Percentiles rank a stretch among this genome's conserved stretches.
Evolutionary conservation across 2,888 invertebrate genomes (phyloP).

Genomic region (Tiliacea aurago): DNA sequence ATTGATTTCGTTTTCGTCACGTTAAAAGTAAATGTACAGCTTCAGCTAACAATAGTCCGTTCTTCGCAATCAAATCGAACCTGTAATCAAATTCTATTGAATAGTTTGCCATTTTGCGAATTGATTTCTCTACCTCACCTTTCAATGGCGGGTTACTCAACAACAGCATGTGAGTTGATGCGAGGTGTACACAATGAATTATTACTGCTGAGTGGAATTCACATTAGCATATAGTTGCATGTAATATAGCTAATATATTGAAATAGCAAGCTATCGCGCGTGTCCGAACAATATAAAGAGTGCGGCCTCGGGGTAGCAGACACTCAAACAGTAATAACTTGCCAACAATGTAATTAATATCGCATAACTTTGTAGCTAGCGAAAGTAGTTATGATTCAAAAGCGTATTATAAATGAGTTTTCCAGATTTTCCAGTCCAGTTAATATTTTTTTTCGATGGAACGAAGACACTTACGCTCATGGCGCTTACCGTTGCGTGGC

Average conservation of each 20-base stretch:
- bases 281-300: conserved; percentile 61
- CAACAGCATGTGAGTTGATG: conserved; percentile 9
- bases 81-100: conserved; percentile 44
- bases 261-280: conserved; percentile 57
- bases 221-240: conserved; percentile 60
- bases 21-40: conserved; percentile 1
- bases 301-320: conserved; percentile 48
- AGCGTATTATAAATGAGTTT: conserved; percentile 81
- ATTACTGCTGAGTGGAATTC: conserved; percentile 43
- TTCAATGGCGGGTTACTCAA: conserved; percentile 46
- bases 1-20: conserved; percentile 15
- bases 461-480: conserved; percentile 82
- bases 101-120: conserved; percentile 39
- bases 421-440: conserved; percentile 84
- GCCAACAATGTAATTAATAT: conserved; percentile 78
- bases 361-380: conserved; percentile 78
- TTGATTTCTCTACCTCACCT: conserved; percentile 50
- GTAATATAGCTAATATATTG: conserved; percentile 44
- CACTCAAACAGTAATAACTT: conserved; percentile 68
- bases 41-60: conserved; percentile 9
- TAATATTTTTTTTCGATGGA: conserved; percentile 76
- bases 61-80: conserved; percentile 31
- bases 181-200: conserved; percentile 40
- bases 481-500: conserved; percentile 82
- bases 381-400: conserved; percentile 86